Base-by-base conservation (phyloP, 2,113 vertebrate species). In the Ceyx cyanopectus region DNA sequence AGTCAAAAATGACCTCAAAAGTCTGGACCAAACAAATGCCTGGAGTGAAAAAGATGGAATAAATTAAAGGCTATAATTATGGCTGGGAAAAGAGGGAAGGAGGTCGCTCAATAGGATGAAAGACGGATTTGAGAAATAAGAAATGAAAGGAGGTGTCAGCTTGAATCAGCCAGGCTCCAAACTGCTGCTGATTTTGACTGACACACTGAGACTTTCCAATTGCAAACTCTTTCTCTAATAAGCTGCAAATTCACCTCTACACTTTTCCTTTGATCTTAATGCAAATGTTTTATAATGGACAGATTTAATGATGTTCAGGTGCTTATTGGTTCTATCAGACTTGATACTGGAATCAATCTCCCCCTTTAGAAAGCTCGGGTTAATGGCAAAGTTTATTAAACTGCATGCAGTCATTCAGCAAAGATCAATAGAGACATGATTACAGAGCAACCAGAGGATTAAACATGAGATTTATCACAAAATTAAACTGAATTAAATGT, bases 401-500 rank as follows among this genome's bases (percentile, higher is more conserved):
- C 96, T 95, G 95, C 91, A 96, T 82, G 95, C 97, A 98, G 96
- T 95, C 97, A 97, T 97, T 98, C 97, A 97, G 95, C 92, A 97
- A 94, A 97, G 97, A 98, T 98, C 98, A 96, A 98, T 98, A 97
- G 67, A 97, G 96, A 97, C 96, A 98, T 97, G 97, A 98, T 97
- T 98, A 97, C 93, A 95, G 95, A 96, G 97, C 96, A 97, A 97
- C 97, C 92, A 96, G 97, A 97, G 98, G 95, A 97, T 98, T 97
- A 97, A 97, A 97, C 93, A 94, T 82, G 85, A 98, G 97, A 98
- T 97, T 97, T 97, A 98, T 98, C 97, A 97, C 97, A 97, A 98
- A 97, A 97, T 97, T 97, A 98, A 97, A 97, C 94, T 97, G 97
- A 98, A 98, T 98, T 97, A 98, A 98, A 98, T 95, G 97, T 96